Evolutionary conservation across 1,140 invertebrate species (phyloP).

Genomic region (Rhynchophorus ferrugineus): DNA sequence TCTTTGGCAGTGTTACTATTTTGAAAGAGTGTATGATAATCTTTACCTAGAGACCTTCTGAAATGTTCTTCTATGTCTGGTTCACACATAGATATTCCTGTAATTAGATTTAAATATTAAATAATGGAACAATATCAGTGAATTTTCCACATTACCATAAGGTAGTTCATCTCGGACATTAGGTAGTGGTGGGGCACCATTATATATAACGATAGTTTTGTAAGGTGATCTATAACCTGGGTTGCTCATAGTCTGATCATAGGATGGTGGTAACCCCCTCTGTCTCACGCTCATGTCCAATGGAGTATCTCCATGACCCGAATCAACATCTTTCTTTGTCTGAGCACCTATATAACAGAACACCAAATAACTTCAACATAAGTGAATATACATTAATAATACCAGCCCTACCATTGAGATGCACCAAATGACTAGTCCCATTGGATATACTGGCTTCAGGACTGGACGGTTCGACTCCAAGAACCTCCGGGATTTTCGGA

Average conservation of each 20-base stretch:
- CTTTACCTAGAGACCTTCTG: conserved; percentile 80
- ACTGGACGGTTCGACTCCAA: conserved; percentile 24
- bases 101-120: conserved; percentile 17
- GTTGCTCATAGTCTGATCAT: conserved; percentile 45
- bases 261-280: conserved; percentile 48
- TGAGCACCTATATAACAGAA: conserved; percentile 5
- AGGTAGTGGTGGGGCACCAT: conserved; percentile 22
- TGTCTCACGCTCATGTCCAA: conserved; percentile 48
- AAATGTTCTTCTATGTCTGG: conserved; percentile 95
- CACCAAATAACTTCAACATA: too few species aligned
- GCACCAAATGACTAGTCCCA: conserved; percentile 9
- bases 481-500: conserved; percentile 33
- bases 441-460: conserved; percentile 22
- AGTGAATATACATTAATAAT: background rate
- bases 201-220: conserved; percentile 32
- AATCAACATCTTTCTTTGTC: conserved; percentile 31
- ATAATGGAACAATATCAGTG: background rate
- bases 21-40: conserved; percentile 71
- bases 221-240: conserved; percentile 43
- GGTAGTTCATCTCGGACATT: conserved; percentile 34
- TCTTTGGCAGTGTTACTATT: conserved; percentile 47
- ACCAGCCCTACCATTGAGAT: conserved; percentile 8
- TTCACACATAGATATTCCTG: conserved; percentile 67
- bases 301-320: conserved; percentile 41
- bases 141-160: conserved; percentile 27